Base-by-base conservation (phyloP, 2,113 vertebrate genomes). In the Rhipidura dahli region DNA sequence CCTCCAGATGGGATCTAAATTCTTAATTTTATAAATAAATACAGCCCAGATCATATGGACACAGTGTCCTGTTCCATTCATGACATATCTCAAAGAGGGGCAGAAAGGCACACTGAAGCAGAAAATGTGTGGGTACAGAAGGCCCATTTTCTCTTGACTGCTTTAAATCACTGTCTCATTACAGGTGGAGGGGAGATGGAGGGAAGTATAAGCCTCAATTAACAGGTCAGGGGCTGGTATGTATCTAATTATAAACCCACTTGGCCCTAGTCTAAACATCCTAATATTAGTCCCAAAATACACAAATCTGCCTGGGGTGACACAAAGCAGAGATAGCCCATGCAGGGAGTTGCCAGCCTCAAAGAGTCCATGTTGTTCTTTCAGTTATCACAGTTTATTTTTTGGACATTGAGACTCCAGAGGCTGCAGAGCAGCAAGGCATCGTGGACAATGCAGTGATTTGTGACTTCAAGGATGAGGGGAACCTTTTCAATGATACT, bases 191-290 rank as follows among this genome's bases (percentile, higher is more conserved):
- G 10, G 33, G 20, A 65, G n/a, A 42, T 10, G 7, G 6, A 85
- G 68, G 28, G 31, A 86, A 56, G 5, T 28, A 45, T 10, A 1
- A 90, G 16, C 5, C 20, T 87, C 49, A 79, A 20, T 42, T 83
- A 94, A 68, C 19, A 78, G 70, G n/a, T 75, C 50, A 79, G 30
- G 71, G 44, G 14, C 70, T 69, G 53, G 61, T 15, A 49, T 13
- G 39, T 39, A 72, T 50, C 40, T 69, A 82, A 64, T 89, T 87
- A 89, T 85, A 90, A 94, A 61, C n/a, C 40, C 63, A 66, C 83
- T 89, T 78, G 22, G 23, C n/a, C 69, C 49, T 82, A 92, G 83
- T 53, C 92, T 94, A 94, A 97, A 89, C 94, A 96, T 82, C 76
- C 57, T 85, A 94, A 91, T 94, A 94, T 92, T 39, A 83, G 81